These are phyloP conservation scores for Conus betulinus DNA, from an alignment of 1,140 invertebrate genomes.

Conservation along the genomic window DNA sequence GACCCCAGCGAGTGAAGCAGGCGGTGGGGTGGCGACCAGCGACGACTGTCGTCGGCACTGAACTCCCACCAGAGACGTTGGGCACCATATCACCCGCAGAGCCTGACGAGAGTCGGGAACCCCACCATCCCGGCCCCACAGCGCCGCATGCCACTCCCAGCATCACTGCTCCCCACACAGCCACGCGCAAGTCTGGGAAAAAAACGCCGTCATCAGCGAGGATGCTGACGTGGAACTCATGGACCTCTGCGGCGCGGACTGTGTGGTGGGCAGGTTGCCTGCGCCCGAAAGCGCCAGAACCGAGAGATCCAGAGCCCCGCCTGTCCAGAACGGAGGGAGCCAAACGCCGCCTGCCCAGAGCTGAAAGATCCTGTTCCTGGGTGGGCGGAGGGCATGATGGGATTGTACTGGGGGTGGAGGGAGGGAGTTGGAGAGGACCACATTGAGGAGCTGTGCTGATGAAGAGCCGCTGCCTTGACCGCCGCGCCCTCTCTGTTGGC, in stretches of 20 bases:
- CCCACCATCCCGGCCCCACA: too few relatives aligned
- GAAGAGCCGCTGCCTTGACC: slow-evolving; percentile 56
- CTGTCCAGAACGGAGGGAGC: too few relatives aligned
- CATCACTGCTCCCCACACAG: too few relatives aligned
- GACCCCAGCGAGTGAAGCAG: slow-evolving; percentile 64
- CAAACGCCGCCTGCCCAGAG: too few relatives aligned
- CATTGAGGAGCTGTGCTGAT: background rate
- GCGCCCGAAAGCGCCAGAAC: background rate
- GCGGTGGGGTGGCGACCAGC: slow-evolving; percentile 58
- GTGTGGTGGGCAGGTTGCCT: too few relatives aligned
- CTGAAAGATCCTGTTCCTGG: background rate
- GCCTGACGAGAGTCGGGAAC: too few relatives aligned
- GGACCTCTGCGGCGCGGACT: too few relatives aligned
- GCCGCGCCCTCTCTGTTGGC: slow-evolving; percentile 84
- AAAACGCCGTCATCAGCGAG: too few relatives aligned
- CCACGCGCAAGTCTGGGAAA: too few relatives aligned
- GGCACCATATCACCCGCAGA: too few relatives aligned
- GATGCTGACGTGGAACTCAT: too few relatives aligned
- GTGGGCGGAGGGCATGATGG: background rate
- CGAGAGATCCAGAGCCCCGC: background rate
- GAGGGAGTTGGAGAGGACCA: background rate
- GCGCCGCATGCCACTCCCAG: too few relatives aligned
- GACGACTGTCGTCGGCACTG: slow-evolving; percentile 62
- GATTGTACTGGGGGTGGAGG: background rate
- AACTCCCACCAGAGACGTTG: background rate